Base-by-base conservation (phyloP, 2,113 vertebrate genomes). In the Phyllostomus discolor region DNA sequence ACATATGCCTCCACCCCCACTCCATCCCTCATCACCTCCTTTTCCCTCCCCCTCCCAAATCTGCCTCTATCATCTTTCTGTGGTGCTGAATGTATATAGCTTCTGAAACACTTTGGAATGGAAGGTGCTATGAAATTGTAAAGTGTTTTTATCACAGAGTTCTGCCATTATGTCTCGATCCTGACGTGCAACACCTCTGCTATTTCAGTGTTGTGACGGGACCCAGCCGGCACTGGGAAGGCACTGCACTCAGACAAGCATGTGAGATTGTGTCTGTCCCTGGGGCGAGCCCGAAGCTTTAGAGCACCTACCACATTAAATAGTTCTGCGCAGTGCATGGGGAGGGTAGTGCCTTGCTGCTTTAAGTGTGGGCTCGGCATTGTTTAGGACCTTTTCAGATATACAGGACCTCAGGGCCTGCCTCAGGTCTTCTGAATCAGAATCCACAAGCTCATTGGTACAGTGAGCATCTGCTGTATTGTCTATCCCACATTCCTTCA, bases 191-290 rank as follows among this genome's bases (percentile, higher is more conserved):
- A 97, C 97, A 98, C 97, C 97, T 98, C 96, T 96, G 96, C 97
- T 97, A 98, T 98, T 98, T 98, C 97, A 97, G 97, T 97, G 90
- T 94, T 96, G 94, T 96, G 97, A 97, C 85, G 88, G 97, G 91
- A 64, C 87, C 70, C 78, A 75, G 95, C 88, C 52, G 67, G 83
- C 67, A 73, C 81, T 0, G 5, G 81, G 94, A 59, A 87, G 83
- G 52, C 88, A 73, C 84, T 8, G 0, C 46, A 72, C 92, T 94
- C 90, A 95, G 85, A 95, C 92, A 95, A 85, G 76, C 87, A 43
- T 73, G 81, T 43, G 81, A 96, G 92, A 94, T 89, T 95, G 76
- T 62, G 7, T 85, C 92, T 3, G 52, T 67, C 79, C 70, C 66
- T 52, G 41, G 17, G 33, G 57, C 24, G 57, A 96, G 67, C 81